Base-by-base conservation (phyloP, 2,113 vertebrate species). In the Ciconia maguari region DNA sequence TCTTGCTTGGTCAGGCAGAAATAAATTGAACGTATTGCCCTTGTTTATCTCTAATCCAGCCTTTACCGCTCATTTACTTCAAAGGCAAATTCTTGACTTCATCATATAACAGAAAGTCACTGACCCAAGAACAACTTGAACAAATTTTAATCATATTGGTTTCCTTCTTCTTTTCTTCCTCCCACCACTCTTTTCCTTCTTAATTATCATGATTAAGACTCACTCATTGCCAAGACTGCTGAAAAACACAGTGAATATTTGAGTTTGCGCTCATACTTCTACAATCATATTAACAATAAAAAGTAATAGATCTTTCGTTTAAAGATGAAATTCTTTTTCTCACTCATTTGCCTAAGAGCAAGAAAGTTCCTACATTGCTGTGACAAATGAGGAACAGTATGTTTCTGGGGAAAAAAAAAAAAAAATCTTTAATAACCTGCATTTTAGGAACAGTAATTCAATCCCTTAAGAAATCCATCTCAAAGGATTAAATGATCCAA, bases 81-180 rank as follows among this genome's bases (percentile, higher is more conserved):
- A 79, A 87, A 77, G 91, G 95, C 92, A 95, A 95, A 75, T 83
- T 88, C 94, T 92, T 69, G 64, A 90, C 96, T 96, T 90, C 89
- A 64, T 91, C 93, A 87, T 44, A 51, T 32, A 93, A 95, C 75
- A 96, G 75, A 93, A 95, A 92, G 69, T 46, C 97, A 95, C 48
- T 44, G 96, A 97, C 96, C 98, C 97, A 91, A 66, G 88, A 93
- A 89, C 74, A 93, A 97, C 84, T 25, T 81, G 94, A 94, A 93
- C 94, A 96, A 93, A 95, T 91, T 93, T 79, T 95, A 95, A 95
- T 97, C 93, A 76, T 91, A 79, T 52, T 74, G 85, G 94, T 94
- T 26, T 60, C 82, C 62, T 93, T 41, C 83, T 76, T 41, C 90
- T 79, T 89, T 80, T 75, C 89, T 60, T 93, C 81, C 87, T 87